These are phyloP conservation scores for Leptatherina wallacei DNA, from an alignment of 2,797 vertebrate species.

Conservation along the genomic window DNA sequence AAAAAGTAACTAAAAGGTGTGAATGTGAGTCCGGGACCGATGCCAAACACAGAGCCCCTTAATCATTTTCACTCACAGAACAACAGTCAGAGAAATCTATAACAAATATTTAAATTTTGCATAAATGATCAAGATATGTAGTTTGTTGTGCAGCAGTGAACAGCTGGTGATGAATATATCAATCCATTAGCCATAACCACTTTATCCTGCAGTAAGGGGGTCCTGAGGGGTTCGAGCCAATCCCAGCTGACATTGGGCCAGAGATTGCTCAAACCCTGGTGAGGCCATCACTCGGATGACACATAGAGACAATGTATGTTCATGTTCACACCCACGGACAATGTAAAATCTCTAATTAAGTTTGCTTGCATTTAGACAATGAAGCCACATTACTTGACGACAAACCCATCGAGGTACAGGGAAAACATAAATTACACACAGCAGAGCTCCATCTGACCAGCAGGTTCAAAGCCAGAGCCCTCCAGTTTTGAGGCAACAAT, in stretches of 20 bases:
- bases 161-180: constrained; percentile 19
- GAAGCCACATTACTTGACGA: neutral
- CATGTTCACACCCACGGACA: neutral
- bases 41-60: constrained; percentile 59
- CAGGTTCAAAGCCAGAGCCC: neutral
- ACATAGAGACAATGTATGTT: neutral
- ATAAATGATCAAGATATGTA: constrained; percentile 26
- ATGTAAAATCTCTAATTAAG: neutral
- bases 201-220: neutral
- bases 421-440: neutral
- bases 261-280: neutral
- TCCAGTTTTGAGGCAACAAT: neutral
- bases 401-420: neutral
- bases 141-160: constrained; percentile 1
- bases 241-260: neutral
- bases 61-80: constrained; percentile 36
- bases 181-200: neutral
- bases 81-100: constrained; percentile 9
- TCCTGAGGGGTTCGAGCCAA: neutral
- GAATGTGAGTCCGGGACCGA: constrained; percentile 58
- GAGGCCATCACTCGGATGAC: neutral
- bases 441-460: neutral
- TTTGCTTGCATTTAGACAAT: neutral
- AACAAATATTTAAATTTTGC: constrained; percentile 9
- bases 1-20: constrained; percentile 61